Evolutionary conservation across 2,888 invertebrate genomes (phyloP), one percentile per base, ranked within the genome.

Genomic region (Antheraea assamensis): DNA sequence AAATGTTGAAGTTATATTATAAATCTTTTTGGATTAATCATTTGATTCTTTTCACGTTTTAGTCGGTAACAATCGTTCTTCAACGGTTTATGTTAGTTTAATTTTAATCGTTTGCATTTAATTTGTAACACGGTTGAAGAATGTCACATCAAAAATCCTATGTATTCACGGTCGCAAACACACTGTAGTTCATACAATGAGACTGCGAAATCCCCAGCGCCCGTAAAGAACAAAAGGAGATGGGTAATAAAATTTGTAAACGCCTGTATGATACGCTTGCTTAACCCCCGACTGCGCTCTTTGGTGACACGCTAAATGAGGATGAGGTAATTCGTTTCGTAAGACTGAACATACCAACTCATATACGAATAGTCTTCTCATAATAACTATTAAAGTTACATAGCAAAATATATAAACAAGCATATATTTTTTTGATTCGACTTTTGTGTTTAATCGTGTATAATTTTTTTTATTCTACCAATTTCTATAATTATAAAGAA

Each of bases 211-310:
- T 77, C 80, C 80, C 74, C 81, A 79, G 79, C 78, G 75, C 80
- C 81, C 81, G 81, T 82, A 84, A 85, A 86, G 89, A 90, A 91
- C 89, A 91, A 89, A 89, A 88, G 89, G 90, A 87, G 88, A 84
- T 82, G 88, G 88, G 90, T 89, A 91, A 91, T 94, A 93, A 94
- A 94, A 93, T 93, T 92, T 92, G 91, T 91, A 91, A 93, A 90
- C 90, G 91, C 87, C 86, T 88, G 88, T 89, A 90, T 89, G 93
- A 92, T 89, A 92, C 92, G 94, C 87, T 88, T 90, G 89, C 90
- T 93, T 94, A 92, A 90, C 91, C 89, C 81, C 81, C 87, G 83
- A 81, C 86, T 85, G 85, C 81, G 83, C 83, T 86, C 85, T 87
- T 87, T 78, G 82, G 85, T 81, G 87, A 86, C 87, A 85, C 81